Evolutionary conservation across 2,113 vertebrate species (phyloP), one percentile per base, ranked within the genome.

Genomic region (Bujurquina vittata): DNA sequence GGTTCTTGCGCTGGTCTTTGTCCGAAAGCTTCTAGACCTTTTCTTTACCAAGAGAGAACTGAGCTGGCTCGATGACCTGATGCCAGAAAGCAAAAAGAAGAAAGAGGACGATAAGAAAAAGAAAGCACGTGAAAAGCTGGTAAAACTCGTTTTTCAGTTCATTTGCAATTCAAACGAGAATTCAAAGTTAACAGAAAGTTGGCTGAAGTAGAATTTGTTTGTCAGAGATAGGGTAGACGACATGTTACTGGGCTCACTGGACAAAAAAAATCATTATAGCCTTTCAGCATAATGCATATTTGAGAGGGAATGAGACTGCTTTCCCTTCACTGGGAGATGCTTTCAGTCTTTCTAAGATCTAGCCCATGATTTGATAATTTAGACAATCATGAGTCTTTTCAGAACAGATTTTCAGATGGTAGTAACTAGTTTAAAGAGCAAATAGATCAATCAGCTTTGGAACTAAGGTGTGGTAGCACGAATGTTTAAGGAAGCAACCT

Each of bases 21-120:
- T 99, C 78, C 96, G 98, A 58, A 99, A 99, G 91, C 97, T 99
- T 60, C 95, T 99, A 80, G 97, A 99, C 92, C 93, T 99, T 22
- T 97, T 96, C 91, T 99, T 99, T 89, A 97, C 97, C 62, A 98
- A 98, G 80, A 95, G 96, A 92, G 98, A 99, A 86, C 95, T 99
- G 82, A 99, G 98, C 92, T 99, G 97, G 97, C 95, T 99, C 49
- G 98, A 99, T 92, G 98, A 99, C 91, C 93, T 98, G 85, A 99
- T 99, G 93, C 98, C 98, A 60, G 98, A 99, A 91, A 99, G 97
- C 95, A 99, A 99, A 92, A 99, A 99, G 94, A 99, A 99, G 93
- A 99, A 96, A 55, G 97, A 99, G 91, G 98, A 99, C 26, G 97
- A 98, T 93, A 96, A 98, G 93, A 98, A 98, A 93, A 98, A 98